Evolutionary conservation across 1,140 invertebrate genomes (phyloP), one percentile per base, ranked within the genome.

Genomic region (Orussus abietinus): DNA sequence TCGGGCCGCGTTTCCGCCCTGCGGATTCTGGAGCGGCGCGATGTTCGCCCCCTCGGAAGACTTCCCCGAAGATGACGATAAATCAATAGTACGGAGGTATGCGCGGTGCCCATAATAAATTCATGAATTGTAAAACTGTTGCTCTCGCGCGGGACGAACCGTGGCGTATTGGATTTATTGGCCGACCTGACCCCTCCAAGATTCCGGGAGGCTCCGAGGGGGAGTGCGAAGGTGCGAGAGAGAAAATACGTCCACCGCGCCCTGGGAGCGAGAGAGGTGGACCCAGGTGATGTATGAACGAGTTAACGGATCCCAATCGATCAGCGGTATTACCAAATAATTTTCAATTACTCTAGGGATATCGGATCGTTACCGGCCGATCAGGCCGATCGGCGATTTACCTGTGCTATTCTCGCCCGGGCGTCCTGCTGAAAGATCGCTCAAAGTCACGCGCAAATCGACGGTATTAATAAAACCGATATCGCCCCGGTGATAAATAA

Each of bases 121-220:
- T 70, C 67, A 68, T 67, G 65, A 70, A 69, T 69, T 68, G 67
- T 68, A 68, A 70, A 70, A 68, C 57, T 60, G 58, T 53, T 68
- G 63, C 53, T 63, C 62, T 63, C 55, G 49, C 55, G 51, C 57
- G 48, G 62, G 62, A 67, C 63, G 62, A 68, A 70, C 65, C 66
- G 59, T 70, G 65, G 66, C 62, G 58, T 64, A 66, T 70, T 70
- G 65, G 64, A 68, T 68, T 70, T 70, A 67, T 70, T 64, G 61
- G 62, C 56, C 63, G 63, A 67, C 63, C 62, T 66, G 64, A 69
- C 63, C 63, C 57, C 56, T 48, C 59, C 59, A 68, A 65, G 64
- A 64, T 61, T 58, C 51, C 39, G 44, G 44, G 45, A 42, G 13
- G 22, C n/a, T 6, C 22, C n/a, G 22, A n/a, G n/a, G 22, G 22